These are phyloP conservation scores for Phylloscopus trochiloides DNA, from an alignment of 2,113 vertebrate species.

Conservation along the genomic window DNA sequence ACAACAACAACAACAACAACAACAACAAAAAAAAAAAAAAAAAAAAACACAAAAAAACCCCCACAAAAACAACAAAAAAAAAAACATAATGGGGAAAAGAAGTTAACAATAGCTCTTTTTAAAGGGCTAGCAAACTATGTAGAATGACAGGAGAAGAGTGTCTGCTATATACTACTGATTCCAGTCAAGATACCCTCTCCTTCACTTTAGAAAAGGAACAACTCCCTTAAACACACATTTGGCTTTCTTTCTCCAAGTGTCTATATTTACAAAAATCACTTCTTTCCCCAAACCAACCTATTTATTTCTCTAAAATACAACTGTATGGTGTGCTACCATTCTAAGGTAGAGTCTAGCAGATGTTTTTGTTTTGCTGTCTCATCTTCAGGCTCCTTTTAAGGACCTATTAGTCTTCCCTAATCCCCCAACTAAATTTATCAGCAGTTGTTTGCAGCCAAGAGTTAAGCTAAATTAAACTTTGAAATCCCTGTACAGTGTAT, in stretches of 20 bases:
- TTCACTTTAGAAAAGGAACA: background rate
- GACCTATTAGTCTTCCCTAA: constrained; percentile 69
- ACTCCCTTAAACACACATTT: background rate
- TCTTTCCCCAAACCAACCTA: fast-evolving
- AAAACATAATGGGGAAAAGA: background rate
- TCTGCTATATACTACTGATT: background rate
- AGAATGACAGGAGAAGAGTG: background rate
- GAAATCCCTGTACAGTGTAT: constrained; percentile 63
- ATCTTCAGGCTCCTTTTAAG: constrained; percentile 69
- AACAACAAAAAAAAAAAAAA: too few relatives aligned
- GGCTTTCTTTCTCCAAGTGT: background rate
- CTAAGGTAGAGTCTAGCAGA: background rate
- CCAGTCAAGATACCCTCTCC: background rate
- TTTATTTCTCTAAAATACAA: background rate
- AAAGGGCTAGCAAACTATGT: background rate
- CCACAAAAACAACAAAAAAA: too few relatives aligned
- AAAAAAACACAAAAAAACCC: too few relatives aligned
- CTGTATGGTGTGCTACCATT: background rate
- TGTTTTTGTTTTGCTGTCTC: constrained; percentile 5
- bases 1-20: too few relatives aligned
- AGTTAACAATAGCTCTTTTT: background rate
- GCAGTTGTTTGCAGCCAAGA: constrained; percentile 70
- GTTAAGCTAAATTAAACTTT: constrained; percentile 78
- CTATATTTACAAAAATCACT: background rate
- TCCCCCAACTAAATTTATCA: constrained; percentile 75